Evolutionary conservation across 2,888 invertebrate genomes (phyloP).

Genomic region (Syritta pipiens): DNA sequence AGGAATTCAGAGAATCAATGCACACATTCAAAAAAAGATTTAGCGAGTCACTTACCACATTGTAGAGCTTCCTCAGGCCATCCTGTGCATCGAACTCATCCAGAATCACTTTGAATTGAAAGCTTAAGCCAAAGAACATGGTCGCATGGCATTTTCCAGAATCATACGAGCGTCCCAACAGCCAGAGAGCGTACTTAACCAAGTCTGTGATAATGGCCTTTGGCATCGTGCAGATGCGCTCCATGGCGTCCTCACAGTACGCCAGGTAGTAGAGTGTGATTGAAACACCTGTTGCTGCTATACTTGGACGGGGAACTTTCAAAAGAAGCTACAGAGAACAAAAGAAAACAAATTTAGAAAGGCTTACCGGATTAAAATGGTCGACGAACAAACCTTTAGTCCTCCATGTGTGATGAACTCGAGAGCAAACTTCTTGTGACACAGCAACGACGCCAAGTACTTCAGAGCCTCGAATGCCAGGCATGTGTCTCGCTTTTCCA

Average conservation of each 20-base stretch:
- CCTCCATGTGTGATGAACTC: constrained; percentile 96
- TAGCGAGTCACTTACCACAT: constrained; percentile 82
- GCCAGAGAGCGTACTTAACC: constrained; percentile 95
- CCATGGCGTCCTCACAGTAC: constrained; percentile 98
- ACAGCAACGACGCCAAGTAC: constrained; percentile 95
- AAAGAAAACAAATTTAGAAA: not conserved
- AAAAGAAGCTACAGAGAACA: constrained; percentile 84
- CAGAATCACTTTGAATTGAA: constrained; percentile 94
- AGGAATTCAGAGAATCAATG: not conserved
- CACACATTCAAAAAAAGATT: not conserved
- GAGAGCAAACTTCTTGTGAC: constrained; percentile 98
- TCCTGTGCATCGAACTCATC: constrained; percentile 96
- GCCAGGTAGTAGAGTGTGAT: constrained; percentile 98
- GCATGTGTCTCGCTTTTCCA: constrained; percentile 92
- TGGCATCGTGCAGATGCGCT: constrained; percentile 93
- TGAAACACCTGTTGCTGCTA: constrained; percentile 96
- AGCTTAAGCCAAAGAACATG: constrained; percentile 98
- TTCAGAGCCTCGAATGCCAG: constrained; percentile 97
- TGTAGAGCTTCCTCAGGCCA: constrained; percentile 94
- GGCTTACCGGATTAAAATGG: no score
- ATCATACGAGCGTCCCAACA: constrained; percentile 97
- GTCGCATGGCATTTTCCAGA: constrained; percentile 98
- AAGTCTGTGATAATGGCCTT: constrained; percentile 87
- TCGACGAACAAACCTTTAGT: constrained; percentile 82
- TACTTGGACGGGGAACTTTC: constrained; percentile 94